Base-by-base conservation (phyloP, 2,888 invertebrate genomes). In the Odontomyia ornata region DNA sequence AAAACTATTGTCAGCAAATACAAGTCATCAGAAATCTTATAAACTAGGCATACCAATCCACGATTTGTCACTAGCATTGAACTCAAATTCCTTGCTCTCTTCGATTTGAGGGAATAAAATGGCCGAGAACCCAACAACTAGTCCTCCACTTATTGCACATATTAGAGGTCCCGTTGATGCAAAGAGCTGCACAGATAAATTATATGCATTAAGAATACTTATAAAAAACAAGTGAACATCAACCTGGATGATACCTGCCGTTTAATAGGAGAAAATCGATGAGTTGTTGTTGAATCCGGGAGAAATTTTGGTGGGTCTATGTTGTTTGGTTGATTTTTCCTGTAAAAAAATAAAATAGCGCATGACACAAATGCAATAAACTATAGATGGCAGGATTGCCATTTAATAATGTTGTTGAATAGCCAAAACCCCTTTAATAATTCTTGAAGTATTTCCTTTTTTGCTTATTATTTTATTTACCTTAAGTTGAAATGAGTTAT, bases 71-170 rank as follows among this genome's bases (percentile, higher is more conserved):
- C 87, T 87, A 18, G 86, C 85, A 47, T 88, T 88, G 5, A 88
- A 87, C 25, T 76, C 47, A 9, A 69, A 72, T n/a, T 76, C 46
- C 13, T 71, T 60, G 21, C 56, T 64, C 13, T 43, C 57, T 21
- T 62, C 27, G 9, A 92, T 85, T 82, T 91, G 91, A 0, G 91
- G 91, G 65, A 92, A 84, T 43, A 91, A 83, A 27, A 91, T 88
- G 0, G 90, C 91, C 1, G 91, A 91, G 83, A 90, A 91, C 0
- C 92, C 92, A 0, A 89, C 89, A 0, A 90, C 90, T 82, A 91
- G 88, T 0, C 92, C 91, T 0, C 89, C 86, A 0, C 89, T 86
- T 79, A 91, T 85, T 0, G 91, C 89, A 47, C 90, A 84, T 46
- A 91, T 83, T 71, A 91, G 88, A 0, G 90, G 88, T 0, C 90